Conservation (phyloP, 2,113 vertebrate species). For the Vidua chalybeata region DNA sequence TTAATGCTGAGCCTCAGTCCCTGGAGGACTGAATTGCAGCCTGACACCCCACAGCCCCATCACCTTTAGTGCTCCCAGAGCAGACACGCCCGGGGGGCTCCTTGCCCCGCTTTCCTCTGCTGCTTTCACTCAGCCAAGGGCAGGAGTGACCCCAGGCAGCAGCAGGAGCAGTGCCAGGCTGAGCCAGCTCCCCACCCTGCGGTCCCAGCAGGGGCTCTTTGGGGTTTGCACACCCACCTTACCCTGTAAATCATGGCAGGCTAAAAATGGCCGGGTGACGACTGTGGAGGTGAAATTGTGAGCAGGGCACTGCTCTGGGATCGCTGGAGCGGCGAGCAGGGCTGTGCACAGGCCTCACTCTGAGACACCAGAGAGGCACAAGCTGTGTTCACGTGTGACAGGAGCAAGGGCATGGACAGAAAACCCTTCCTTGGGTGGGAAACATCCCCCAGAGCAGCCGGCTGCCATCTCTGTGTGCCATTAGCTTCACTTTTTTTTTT, state of each 20-base stretch:
- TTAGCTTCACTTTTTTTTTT: no score
- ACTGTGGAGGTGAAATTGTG: background rate
- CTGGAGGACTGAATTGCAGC: background rate
- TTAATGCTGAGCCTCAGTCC: background rate
- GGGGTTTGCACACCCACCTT: background rate
- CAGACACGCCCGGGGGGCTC: background rate
- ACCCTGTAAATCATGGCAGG: background rate
- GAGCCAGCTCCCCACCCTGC: background rate
- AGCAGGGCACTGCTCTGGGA: background rate
- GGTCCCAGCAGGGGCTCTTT: background rate
- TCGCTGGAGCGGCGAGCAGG: background rate
- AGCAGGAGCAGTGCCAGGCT: background rate
- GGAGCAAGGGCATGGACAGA: background rate
- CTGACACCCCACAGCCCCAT: background rate
- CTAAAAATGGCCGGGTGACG: constrained; percentile 24
- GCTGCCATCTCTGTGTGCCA: background rate
- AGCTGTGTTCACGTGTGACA: fast-evolving
- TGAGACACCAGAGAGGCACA: fast-evolving
- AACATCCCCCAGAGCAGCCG: background rate
- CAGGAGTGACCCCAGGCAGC: background rate
- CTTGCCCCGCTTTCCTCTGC: background rate
- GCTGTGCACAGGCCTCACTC: background rate
- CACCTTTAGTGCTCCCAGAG: background rate
- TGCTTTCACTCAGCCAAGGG: background rate
- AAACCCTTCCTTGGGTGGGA: background rate